Evolutionary conservation across 2,888 invertebrate genomes (phyloP), one percentile per base, ranked within the genome.

Genomic region (Eupithecia tripunctaria): DNA sequence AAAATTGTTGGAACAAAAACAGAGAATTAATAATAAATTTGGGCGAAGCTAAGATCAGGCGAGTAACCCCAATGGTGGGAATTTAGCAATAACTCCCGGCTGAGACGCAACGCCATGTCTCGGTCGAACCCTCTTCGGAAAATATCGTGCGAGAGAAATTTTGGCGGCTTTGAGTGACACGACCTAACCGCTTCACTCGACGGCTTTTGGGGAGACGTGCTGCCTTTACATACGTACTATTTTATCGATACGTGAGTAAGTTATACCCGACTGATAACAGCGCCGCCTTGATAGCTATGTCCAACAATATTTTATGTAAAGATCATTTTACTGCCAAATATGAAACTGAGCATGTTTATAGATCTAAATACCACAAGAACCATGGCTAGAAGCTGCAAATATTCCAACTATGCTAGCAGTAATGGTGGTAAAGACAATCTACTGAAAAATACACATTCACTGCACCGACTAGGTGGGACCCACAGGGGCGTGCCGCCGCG

Each of bases 71-170:
- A 79, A 74, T 84, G 86, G 85, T 80, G 81, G 77, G 81, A 83
- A 85, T 86, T 63, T 81, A 79, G 82, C 82, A 85, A 85, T 86
- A 85, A 75, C 67, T 81, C 78, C 79, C 80, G 79, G 41, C 43
- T 81, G 78, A 82, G 81, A 78, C 80, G 82, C 84, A 85, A 78
- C 79, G 80, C 77, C 80, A 83, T 81, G 84, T 85, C 83, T 84
- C 83, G 79, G 80, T 79, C 81, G 82, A 79, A 83, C 86, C 84
- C 82, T 84, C 83, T 79, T 83, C 83, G 81, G 81, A 82, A 88
- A 86, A 89, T 87, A 87, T 88, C 84, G 82, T 83, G 82, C 81
- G 84, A 78, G 78, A 82, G 84, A 86, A 88, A 87, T 88, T 88
- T 86, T 78, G 83, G 83, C 59, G 81, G 84, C 82, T 86, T 85